Percentiles rank a stretch among this genome's conserved stretches.
Conservation (phyloP, 2,888 invertebrate species). For the Thymelicus lineola region DNA sequence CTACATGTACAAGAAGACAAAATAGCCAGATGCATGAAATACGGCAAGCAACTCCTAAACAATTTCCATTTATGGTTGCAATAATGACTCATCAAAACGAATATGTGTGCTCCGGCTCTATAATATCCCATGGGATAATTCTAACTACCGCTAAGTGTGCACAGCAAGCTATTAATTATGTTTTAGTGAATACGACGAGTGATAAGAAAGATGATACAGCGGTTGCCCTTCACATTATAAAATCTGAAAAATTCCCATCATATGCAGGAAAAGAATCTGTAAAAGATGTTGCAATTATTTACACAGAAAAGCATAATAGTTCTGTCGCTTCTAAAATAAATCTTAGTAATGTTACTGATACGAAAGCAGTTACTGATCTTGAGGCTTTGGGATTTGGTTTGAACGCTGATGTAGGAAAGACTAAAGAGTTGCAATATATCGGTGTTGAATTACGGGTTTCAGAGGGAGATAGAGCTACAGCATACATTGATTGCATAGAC, state of each 20-base stretch:
- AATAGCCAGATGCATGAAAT: conserved; percentile 72
- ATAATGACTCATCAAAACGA: conserved; percentile 72
- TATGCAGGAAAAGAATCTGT: conserved; percentile 53
- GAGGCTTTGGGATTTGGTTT: conserved; percentile 73
- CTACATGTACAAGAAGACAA: conserved; percentile 66
- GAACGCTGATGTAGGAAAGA: conserved; percentile 65
- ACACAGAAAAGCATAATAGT: conserved; percentile 68
- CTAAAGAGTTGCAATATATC: conserved; percentile 65
- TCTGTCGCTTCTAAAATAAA: conserved; percentile 63
- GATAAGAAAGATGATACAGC: conserved; percentile 61
- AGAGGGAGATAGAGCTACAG: conserved; percentile 47
- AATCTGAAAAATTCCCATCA: conserved; percentile 70
- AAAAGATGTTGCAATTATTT: conserved; percentile 72
- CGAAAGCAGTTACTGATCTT: conserved; percentile 56
- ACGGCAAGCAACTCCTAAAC: conserved; percentile 54
- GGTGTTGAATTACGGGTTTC: conserved; percentile 60
- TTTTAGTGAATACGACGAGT: conserved; percentile 67
- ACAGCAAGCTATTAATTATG: conserved; percentile 58
- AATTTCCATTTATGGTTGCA: conserved; percentile 75
- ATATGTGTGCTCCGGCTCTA: conserved; percentile 69
- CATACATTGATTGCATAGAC: conserved; percentile 72
- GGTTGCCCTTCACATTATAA: conserved; percentile 60
- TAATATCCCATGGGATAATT: conserved; percentile 70
- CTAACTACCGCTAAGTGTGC: conserved; percentile 70
- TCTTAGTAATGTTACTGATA: conserved; percentile 64